A percentile compares a stretch with the other conserved stretches of the same genome.
These are phyloP conservation scores for Phyllostomus discolor DNA, from an alignment of 2,113 vertebrate genomes.

Conservation along the genomic window DNA sequence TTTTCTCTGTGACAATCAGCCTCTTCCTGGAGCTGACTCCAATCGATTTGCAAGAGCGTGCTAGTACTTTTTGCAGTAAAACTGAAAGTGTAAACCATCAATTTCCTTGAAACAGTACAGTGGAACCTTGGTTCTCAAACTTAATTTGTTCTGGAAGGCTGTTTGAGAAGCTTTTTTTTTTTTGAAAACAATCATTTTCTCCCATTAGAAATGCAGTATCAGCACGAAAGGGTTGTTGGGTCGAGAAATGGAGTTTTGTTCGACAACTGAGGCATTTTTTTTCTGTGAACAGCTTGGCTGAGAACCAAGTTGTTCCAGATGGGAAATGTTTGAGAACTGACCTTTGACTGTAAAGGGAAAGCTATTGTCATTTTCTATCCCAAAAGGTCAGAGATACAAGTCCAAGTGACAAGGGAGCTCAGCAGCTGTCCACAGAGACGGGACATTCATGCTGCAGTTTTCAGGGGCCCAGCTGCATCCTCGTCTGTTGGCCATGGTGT, in stretches of 20 bases:
- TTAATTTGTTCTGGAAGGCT: too few species aligned
- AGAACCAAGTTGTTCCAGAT: too few species aligned
- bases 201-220: too few species aligned
- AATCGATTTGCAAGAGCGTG: background rate
- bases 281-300: too few species aligned
- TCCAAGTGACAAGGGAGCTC: too few species aligned
- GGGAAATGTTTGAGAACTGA: too few species aligned
- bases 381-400: background rate
- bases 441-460: background rate
- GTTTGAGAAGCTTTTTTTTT: too few species aligned
- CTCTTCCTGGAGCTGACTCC: background rate
- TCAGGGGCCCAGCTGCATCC: rapidly evolving
- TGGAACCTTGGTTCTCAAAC: too few species aligned
- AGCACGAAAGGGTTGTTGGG: too few species aligned
- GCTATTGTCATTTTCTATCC: rapidly evolving
- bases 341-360: background rate
- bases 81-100: background rate
- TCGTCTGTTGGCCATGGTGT: rapidly evolving
- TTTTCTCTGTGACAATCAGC: background rate
- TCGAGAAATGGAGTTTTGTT: too few species aligned
- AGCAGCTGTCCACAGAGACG: background rate
- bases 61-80: background rate
- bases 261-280: too few species aligned
- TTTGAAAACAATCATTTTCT: too few species aligned
- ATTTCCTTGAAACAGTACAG: background rate